phyloP scores from a whole-genome alignment of 2,888 invertebrate species.

The Venusia cambrica region DNA sequence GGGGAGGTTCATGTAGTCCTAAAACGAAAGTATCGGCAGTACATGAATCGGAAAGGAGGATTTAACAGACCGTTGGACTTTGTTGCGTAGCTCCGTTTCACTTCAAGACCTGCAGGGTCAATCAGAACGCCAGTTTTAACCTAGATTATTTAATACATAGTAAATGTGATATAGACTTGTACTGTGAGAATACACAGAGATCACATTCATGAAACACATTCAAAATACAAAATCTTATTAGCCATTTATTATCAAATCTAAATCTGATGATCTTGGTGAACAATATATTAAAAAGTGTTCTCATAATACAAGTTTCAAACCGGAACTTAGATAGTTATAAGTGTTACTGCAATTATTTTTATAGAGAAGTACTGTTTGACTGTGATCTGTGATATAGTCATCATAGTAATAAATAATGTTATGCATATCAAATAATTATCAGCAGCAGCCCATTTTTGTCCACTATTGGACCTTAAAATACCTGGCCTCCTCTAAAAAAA shows the following conservation, averaged over 20 bases:
- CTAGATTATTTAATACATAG: constrained; percentile 18
- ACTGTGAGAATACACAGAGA: constrained; percentile 31
- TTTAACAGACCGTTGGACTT: constrained; percentile 99
- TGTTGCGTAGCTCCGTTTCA: constrained; percentile 85
- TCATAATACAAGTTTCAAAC: constrained; percentile 25
- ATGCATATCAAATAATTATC: too few relatives aligned
- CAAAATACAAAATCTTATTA: too few relatives aligned
- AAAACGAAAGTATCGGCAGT: constrained; percentile 98
- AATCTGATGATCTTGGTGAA: too few relatives aligned
- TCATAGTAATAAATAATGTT: constrained; percentile 2
- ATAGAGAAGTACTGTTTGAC: constrained; percentile 14
- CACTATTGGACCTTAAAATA: too few relatives aligned
- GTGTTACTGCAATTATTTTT: constrained; percentile 38
- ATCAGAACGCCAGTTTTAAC: constrained; percentile 16
- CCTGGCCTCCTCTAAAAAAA: too few relatives aligned
- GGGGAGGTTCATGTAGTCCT: constrained; percentile 98
- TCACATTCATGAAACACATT: background rate
- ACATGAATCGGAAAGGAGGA: constrained; percentile 99
- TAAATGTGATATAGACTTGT: constrained; percentile 46
- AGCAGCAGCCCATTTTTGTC: too few relatives aligned
- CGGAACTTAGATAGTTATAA: constrained; percentile 37
- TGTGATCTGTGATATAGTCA: constrained; percentile 21
- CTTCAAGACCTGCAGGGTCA: constrained; percentile 28
- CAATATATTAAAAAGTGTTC: too few relatives aligned
- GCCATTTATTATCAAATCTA: too few relatives aligned